Percentiles rank a stretch among this genome's conserved stretches.
Conservation (phyloP, 2,797 vertebrate genomes). For the Sebastes nivosus region DNA sequence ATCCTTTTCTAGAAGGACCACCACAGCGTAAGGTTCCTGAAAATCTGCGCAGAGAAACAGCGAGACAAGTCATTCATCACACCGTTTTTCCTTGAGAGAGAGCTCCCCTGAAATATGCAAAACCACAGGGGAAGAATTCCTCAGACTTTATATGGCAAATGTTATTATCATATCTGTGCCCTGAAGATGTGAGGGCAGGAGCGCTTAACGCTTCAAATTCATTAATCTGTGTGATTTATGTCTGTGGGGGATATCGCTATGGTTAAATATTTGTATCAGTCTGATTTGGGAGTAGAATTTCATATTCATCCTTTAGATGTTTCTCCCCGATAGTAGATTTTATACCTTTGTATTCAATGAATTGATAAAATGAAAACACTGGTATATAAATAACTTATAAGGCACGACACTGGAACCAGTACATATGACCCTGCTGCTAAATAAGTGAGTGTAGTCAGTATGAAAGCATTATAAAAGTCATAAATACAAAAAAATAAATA, state of each 20-base stretch:
- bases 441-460: neutral
- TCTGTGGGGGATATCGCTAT: conserved; percentile 8
- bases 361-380: neutral
- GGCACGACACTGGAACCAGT: neutral
- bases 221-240: conserved; percentile 45
- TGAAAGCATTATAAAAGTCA: neutral
- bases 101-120: conserved; percentile 27
- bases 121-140: conserved; percentile 40
- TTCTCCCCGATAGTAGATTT: neutral
- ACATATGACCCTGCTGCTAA: neutral
- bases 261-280: conserved; percentile 43
- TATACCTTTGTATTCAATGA: neutral
- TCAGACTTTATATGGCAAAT: conserved; percentile 31
- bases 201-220: conserved; percentile 22
- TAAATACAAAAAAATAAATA: neutral
- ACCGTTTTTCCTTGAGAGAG: conserved; percentile 11
- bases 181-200: conserved; percentile 39
- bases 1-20: conserved; percentile 98
- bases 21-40: conserved; percentile 98
- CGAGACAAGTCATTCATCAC: conserved; percentile 25
- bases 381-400: neutral
- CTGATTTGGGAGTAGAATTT: conserved; percentile 23
- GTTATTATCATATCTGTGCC: conserved; percentile 56
- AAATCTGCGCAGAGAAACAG: conserved; percentile 86
- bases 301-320: neutral